Conservation (phyloP, 2,113 vertebrate species). For the Athene cunicularia region DNA sequence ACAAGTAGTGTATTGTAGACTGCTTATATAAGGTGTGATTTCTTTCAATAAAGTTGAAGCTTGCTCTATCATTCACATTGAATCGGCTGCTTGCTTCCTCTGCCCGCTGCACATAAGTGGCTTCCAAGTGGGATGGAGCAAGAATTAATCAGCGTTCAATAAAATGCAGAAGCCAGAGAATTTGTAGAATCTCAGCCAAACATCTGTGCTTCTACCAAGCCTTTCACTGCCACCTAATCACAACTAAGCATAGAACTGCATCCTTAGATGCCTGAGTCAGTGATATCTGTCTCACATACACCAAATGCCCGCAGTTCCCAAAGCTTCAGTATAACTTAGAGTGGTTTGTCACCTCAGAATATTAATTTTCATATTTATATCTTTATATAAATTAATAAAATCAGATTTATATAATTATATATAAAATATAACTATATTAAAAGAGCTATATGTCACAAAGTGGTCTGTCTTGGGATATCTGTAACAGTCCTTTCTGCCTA, state of each 20-base stretch:
- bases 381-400: neutral
- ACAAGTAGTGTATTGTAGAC: no score
- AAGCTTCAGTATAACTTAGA: neutral
- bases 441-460: neutral
- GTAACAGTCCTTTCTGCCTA: neutral
- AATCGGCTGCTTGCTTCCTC: no score
- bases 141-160: neutral
- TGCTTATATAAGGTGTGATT: no score
- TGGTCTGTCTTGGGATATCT: neutral
- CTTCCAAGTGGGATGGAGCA: neutral
- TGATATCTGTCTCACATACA: neutral
- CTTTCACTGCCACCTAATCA: neutral
- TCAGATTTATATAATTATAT: neutral
- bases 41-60: no score
- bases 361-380: neutral
- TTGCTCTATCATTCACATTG: no score
- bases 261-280: neutral
- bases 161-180: neutral
- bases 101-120: no score
- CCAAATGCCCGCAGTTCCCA: neutral
- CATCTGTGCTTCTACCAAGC: accelerated
- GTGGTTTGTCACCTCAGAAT: neutral
- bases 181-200: neutral
- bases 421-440: neutral
- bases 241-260: neutral